Conservation (phyloP, 1,140 invertebrate species). For the Papilio xuthus region DNA sequence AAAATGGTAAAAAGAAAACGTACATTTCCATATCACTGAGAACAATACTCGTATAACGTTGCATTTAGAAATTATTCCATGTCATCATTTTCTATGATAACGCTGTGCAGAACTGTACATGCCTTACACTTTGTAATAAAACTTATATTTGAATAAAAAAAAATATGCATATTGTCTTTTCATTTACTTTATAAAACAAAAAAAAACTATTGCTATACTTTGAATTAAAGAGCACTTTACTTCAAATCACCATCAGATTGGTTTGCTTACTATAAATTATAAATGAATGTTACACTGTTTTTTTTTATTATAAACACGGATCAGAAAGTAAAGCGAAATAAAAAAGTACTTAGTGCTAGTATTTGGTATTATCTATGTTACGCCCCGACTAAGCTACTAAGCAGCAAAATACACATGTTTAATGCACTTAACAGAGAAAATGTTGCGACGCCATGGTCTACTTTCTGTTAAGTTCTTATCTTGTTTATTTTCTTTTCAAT, state of each 20-base stretch:
- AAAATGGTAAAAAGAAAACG: constrained; percentile 57
- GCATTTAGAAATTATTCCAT: constrained; percentile 32
- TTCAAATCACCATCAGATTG: too few species aligned
- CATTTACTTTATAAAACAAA: too few species aligned
- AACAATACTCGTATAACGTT: constrained; percentile 52
- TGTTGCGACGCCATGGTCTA: constrained; percentile 36
- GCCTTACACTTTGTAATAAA: background rate
- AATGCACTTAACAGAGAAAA: constrained; percentile 26
- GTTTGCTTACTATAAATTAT: too few species aligned
- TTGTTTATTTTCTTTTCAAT: constrained; percentile 61
- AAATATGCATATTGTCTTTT: background rate
- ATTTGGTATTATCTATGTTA: background rate
- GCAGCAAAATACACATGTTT: constrained; percentile 19
- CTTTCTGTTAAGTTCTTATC: constrained; percentile 53
- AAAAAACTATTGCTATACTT: too few species aligned
- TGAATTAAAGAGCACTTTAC: too few species aligned
- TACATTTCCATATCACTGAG: constrained; percentile 53
- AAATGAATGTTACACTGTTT: too few species aligned
- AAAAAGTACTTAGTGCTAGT: background rate
- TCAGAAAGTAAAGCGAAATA: too few species aligned
- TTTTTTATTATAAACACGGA: too few species aligned
- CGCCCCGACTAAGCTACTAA: constrained; percentile 1
- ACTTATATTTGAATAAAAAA: background rate
- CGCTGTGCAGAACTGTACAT: background rate
- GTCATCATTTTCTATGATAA: constrained; percentile 18